Evolutionary conservation across 2,797 vertebrate species (phyloP), one percentile per base, ranked within the genome.

Genomic region (Esox lucius): DNA sequence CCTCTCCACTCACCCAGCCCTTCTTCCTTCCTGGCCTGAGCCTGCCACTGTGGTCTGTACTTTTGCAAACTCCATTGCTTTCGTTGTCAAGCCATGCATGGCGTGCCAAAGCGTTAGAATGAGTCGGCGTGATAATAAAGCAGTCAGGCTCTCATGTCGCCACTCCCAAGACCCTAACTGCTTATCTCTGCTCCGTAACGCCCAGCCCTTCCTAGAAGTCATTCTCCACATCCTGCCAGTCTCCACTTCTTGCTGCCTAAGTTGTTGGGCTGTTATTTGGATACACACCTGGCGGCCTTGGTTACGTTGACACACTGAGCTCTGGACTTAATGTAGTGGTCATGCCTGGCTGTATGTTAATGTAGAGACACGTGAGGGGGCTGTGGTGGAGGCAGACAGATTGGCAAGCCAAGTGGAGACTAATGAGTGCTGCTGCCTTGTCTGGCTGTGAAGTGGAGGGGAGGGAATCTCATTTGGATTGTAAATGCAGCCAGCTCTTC

Each of bases 301-400:
- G 88, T 90, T 85, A 81, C 90, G 84, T 84, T 79, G 79, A 79
- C 78, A 71, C 84, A 76, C 75, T 75, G 53, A 80, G 86, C 75
- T 79, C 74, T n/a, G 2, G 8, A 71, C 76, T 80, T 85, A 81
- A 87, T 81, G 79, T 78, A 22, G 56, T 59, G 62, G 7, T 33
- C 62, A 15, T 17, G 62, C 62, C 62, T 79, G 81, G 59, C 59
- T 74, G 83, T 79, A 76, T 85, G 79, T 84, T 80, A 81, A 85
- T 86, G 61, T 68, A 68, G 28, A 33, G 62, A 76, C 1, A 65
- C 80, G 78, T 73, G 46, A 81, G 78, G 71, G 51, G 76, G 81
- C 79, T 51, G 78, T 76, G 83, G 79, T 17, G 0, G 48, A 35
- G 65, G 64, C 8, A 22, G 39, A 56, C 26, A 22, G 28, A 65